phyloP scores from a whole-genome alignment of 2,797 vertebrate species.

The Darevskia nairensis region DNA sequence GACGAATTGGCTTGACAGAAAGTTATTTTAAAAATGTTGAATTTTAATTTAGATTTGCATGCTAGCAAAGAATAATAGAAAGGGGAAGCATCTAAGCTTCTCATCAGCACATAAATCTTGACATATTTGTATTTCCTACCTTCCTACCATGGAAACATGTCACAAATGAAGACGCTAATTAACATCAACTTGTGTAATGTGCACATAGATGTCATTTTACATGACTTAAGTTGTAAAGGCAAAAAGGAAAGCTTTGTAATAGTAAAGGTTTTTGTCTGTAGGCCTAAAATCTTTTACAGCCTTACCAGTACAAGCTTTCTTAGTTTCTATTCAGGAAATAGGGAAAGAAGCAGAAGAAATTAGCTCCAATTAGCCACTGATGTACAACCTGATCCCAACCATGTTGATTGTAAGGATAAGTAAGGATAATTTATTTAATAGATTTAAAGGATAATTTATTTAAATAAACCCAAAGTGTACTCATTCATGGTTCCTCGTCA shows the following conservation, averaged over 20 bases:
- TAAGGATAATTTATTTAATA: background rate
- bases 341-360: background rate
- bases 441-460: too few species aligned
- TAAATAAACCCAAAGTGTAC: too few species aligned
- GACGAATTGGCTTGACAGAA: conserved; percentile 38
- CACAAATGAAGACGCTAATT: background rate
- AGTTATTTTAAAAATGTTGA: background rate
- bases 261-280: background rate
- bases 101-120: background rate
- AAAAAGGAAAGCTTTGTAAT: background rate
- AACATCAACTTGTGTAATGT: too few species aligned
- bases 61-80: background rate
- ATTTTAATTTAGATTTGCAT: conserved; percentile 14
- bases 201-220: background rate
- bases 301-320: background rate
- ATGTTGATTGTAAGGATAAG: background rate
- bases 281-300: background rate
- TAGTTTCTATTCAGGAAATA: background rate
- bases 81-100: background rate
- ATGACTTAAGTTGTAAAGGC: background rate
- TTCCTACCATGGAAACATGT: background rate
- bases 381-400: background rate
- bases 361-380: background rate
- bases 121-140: background rate
- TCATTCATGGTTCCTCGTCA: too few species aligned